Evolutionary conservation across 2,888 invertebrate species (phyloP).

Genomic region (Imbricaverruca yamaguchii): DNA sequence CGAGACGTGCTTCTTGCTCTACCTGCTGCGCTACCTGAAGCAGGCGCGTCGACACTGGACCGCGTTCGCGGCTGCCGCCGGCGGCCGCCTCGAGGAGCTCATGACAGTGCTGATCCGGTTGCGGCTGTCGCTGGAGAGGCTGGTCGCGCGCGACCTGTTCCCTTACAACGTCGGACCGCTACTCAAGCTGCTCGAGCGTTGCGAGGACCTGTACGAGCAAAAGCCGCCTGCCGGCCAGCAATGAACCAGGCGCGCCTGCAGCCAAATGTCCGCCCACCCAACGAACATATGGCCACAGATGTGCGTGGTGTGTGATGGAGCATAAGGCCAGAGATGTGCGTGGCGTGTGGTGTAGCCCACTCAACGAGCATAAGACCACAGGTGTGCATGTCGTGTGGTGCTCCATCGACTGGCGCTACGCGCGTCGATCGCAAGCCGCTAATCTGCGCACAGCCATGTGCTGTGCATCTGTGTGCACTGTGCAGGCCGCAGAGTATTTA

Average conservation of each 20-base stretch:
- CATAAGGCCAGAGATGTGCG: too few relatives aligned
- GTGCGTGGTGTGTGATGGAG: too few relatives aligned
- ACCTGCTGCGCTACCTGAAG: slow-evolving; percentile 73
- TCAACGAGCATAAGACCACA: too few relatives aligned
- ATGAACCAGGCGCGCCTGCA: neutral
- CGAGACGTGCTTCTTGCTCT: slow-evolving; percentile 80
- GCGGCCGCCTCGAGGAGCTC: slow-evolving; percentile 60
- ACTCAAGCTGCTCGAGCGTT: slow-evolving; percentile 60
- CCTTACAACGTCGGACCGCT: slow-evolving; percentile 87
- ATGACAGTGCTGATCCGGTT: slow-evolving; percentile 75
- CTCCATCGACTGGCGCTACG: too few relatives aligned
- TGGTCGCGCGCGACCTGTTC: slow-evolving; percentile 73
- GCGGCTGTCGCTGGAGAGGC: slow-evolving; percentile 67
- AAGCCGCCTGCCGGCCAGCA: neutral
- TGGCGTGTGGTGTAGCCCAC: too few relatives aligned
- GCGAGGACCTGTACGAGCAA: slow-evolving; percentile 27
- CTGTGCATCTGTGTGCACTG: too few relatives aligned
- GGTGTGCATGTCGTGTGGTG: too few relatives aligned
- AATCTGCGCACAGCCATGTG: too few relatives aligned
- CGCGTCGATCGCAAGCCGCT: too few relatives aligned
- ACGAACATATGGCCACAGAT: neutral
- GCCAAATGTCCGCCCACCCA: neutral
- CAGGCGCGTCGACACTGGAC: slow-evolving; percentile 75
- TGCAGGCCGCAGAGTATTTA: too few relatives aligned
- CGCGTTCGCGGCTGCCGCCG: slow-evolving; percentile 70